A percentile compares a stretch with the other conserved stretches of the same genome.
Evolutionary conservation across 2,113 vertebrate species (phyloP).

Genomic region (Scartelaos histophorus): DNA sequence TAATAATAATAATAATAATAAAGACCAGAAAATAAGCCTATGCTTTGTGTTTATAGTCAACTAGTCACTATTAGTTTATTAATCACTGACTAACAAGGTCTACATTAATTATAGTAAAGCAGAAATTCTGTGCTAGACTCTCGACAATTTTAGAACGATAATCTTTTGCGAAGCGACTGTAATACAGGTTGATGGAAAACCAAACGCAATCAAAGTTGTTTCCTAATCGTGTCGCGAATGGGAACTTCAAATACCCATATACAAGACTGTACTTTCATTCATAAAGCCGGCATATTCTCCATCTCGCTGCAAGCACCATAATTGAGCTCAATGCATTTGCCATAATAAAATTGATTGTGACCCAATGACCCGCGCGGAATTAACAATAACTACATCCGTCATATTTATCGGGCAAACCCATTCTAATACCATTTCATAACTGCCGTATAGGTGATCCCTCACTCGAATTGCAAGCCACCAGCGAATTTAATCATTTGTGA

Average conservation of each 20-base stretch:
- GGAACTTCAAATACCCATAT: neutral
- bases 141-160: too few relatives aligned
- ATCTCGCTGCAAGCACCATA: neutral
- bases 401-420: neutral
- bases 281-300: neutral
- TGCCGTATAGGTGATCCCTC: neutral
- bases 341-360: constrained; percentile 3
- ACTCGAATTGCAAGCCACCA: neutral
- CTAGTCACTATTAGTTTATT: too few relatives aligned
- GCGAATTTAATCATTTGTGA: neutral
- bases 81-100: too few relatives aligned
- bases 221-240: neutral
- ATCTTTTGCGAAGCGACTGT: too few relatives aligned
- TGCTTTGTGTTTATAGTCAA: too few relatives aligned
- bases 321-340: neutral
- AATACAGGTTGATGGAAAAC: too few relatives aligned
- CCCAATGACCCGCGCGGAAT: neutral
- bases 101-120: too few relatives aligned
- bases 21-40: too few relatives aligned
- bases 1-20: too few relatives aligned
- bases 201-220: too few relatives aligned
- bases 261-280: neutral
- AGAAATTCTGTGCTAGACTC: too few relatives aligned
- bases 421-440: neutral
- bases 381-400: neutral